These are phyloP conservation scores for Barnardius zonarius DNA, from an alignment of 2,113 vertebrate species.

Conservation along the genomic window DNA sequence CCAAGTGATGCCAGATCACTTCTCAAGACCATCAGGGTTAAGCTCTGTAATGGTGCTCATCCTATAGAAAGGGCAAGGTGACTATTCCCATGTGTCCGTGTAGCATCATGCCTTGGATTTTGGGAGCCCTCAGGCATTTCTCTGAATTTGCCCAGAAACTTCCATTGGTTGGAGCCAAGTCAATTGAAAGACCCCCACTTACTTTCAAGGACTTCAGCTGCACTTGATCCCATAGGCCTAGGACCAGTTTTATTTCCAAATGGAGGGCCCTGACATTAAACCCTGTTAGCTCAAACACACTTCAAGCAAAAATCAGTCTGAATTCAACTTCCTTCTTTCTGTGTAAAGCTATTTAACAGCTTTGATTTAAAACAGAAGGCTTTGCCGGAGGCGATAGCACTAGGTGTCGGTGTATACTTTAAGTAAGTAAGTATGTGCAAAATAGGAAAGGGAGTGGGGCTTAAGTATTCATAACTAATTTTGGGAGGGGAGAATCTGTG, in stretches of 20 bases:
- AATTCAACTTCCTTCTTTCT: background rate
- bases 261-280: background rate
- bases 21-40: background rate
- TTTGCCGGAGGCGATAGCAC: background rate
- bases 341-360: constrained; percentile 9
- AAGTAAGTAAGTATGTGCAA: constrained; percentile 21
- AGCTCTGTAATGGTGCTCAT: rapidly evolving
- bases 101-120: background rate
- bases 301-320: background rate
- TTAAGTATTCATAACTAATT: background rate
- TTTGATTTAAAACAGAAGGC: constrained; percentile 50
- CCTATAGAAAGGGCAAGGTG: background rate
- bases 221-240: background rate
- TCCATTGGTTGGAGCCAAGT: background rate
- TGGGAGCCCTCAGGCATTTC: background rate
- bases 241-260: background rate
- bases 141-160: background rate
- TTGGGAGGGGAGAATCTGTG: background rate
- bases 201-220: background rate
- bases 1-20: background rate
- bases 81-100: background rate
- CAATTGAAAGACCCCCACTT: background rate
- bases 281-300: background rate
- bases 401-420: background rate
- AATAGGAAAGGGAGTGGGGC: background rate